Conservation (phyloP, 2,113 vertebrate genomes). For the Phylloscopus trochilus region DNA sequence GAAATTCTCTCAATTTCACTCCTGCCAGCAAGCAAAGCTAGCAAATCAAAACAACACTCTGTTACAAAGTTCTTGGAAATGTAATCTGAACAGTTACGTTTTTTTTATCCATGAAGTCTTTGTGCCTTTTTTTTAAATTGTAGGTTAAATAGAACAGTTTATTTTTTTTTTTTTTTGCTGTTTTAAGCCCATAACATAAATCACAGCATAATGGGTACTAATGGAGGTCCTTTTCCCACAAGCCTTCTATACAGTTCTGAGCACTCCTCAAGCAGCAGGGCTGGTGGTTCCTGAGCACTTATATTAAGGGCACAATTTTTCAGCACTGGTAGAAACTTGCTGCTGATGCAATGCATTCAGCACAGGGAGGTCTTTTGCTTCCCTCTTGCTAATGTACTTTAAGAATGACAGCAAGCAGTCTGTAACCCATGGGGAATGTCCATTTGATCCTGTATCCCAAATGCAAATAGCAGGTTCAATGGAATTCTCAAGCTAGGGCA, state of each 20-base stretch:
- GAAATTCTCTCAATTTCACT: conserved; percentile 38
- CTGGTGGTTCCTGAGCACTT: conserved; percentile 52
- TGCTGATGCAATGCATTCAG: neutral
- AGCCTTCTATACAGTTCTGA: conserved; percentile 29
- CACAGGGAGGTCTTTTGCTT: neutral
- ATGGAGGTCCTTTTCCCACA: neutral
- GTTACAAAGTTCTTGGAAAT: conserved; percentile 24
- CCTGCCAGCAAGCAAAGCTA: conserved; percentile 29
- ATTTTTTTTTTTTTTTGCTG: conserved; percentile 47
- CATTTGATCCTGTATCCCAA: conserved; percentile 10
- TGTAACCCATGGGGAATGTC: neutral
- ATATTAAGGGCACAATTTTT: conserved; percentile 49
- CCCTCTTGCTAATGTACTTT: conserved; percentile 6
- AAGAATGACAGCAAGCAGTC: neutral
- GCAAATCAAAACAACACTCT: conserved; percentile 1
- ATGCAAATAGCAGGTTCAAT: conserved; percentile 11
- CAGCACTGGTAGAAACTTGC: conserved; percentile 29
- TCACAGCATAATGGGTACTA: conserved; percentile 43
- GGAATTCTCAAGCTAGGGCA: neutral
- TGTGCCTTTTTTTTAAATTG: conserved; percentile 73
- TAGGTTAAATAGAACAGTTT: conserved; percentile 21
- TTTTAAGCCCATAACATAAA: conserved; percentile 27
- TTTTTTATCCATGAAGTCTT: conserved; percentile 25
- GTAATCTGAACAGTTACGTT: conserved; percentile 23
- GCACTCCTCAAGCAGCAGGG: conserved; percentile 16